These are phyloP conservation scores for Torymus texanus DNA, from an alignment of 2,888 invertebrate genomes.

Conservation along the genomic window DNA sequence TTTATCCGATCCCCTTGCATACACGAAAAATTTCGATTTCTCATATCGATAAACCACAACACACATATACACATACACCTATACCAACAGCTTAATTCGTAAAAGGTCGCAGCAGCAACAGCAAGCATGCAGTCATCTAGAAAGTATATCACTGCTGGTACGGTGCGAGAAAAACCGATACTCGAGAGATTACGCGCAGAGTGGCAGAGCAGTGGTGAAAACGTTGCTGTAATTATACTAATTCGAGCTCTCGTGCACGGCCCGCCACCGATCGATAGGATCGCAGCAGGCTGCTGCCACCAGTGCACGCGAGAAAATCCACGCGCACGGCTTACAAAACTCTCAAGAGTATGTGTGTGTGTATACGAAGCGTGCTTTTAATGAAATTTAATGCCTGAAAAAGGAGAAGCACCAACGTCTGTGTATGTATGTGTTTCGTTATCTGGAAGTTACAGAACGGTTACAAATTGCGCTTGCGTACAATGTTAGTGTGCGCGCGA, in stretches of 20 bases:
- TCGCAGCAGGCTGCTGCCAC: not conserved
- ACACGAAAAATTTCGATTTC: slow-evolving; percentile 42
- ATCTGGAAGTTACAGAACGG: no score
- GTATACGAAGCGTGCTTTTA: no score
- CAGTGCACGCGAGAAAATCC: no score
- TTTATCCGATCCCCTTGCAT: no score
- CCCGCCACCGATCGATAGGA: slow-evolving; percentile 33
- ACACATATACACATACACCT: not conserved
- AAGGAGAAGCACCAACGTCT: no score
- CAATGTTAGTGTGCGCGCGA: no score
- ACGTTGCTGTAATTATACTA: slow-evolving; percentile 31
- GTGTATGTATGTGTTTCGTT: no score
- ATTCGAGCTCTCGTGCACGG: slow-evolving; percentile 8
- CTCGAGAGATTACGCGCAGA: not conserved
- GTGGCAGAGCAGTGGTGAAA: slow-evolving; percentile 14
- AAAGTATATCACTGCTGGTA: slow-evolving; percentile 18
- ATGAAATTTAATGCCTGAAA: no score
- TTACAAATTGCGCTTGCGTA: no score
- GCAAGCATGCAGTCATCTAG: slow-evolving; percentile 23
- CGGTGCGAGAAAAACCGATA: not conserved
- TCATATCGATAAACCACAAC: slow-evolving; percentile 23
- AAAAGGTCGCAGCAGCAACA: not conserved
- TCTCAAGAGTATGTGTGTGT: no score
- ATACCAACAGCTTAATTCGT: slow-evolving; percentile 33
- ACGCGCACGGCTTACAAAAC: no score